Evolutionary conservation across 2,797 vertebrate species (phyloP).

Genomic region (Artibeus jamaicensis): DNA sequence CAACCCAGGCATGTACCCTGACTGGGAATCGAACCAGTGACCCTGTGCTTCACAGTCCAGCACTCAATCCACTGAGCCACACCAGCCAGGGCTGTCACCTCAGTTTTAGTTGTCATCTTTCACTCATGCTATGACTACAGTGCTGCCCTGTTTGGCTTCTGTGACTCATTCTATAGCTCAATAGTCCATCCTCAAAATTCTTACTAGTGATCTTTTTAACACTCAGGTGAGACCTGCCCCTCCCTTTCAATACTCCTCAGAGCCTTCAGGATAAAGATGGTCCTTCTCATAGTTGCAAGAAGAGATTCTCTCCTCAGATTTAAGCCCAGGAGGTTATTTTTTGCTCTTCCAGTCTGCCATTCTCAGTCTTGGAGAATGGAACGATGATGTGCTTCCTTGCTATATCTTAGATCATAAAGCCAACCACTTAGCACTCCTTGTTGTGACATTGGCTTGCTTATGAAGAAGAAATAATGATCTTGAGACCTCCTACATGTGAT

Average conservation of each 20-base stretch:
- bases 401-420: neutral
- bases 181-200: neutral
- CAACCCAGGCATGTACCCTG: no score
- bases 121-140: neutral
- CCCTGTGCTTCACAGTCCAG: no score
- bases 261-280: neutral
- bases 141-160: neutral
- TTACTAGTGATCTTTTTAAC: neutral
- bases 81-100: no score
- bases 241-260: neutral
- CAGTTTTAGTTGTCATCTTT: neutral
- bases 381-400: neutral
- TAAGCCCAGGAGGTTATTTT: neutral
- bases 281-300: neutral
- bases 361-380: neutral
- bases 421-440: neutral
- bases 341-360: neutral
- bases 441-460: neutral
- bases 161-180: neutral
- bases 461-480: neutral
- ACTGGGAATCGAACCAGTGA: no score
- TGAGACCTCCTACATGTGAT: fast-evolving
- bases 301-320: neutral
- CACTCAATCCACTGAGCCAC: no score
- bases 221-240: neutral